Percentiles rank a stretch among this genome's conserved stretches.
phyloP scores from a whole-genome alignment of 2,113 vertebrate species.

The Solea senegalensis region DNA sequence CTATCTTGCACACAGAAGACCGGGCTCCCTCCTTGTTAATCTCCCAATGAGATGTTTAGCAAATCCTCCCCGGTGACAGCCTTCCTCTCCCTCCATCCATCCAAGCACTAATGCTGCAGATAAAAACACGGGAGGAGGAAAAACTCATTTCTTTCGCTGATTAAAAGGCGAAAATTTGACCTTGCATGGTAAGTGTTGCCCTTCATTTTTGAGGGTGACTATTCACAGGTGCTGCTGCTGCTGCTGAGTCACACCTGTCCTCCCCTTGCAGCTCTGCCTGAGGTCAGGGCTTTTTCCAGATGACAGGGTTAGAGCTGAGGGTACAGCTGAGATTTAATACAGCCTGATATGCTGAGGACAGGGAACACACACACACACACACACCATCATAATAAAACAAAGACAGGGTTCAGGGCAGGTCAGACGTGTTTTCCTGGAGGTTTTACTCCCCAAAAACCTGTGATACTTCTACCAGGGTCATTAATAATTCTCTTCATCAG shows the following conservation, averaged over 20 bases:
- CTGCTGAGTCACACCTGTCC: constrained; percentile 75
- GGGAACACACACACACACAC: constrained; percentile 41
- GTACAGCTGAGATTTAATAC: constrained; percentile 64
- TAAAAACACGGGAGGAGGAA: constrained; percentile 16
- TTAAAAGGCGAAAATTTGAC: not conserved
- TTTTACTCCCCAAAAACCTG: too few relatives aligned
- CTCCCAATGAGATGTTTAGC: constrained; percentile 70
- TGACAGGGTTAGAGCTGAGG: constrained; percentile 56
- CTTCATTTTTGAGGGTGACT: constrained; percentile 36
- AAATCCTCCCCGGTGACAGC: constrained; percentile 68
- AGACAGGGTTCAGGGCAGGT: constrained; percentile 2
- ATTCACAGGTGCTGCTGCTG: constrained; percentile 35
- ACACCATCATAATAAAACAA: not conserved
- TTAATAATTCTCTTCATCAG: too few relatives aligned
- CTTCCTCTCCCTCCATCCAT: constrained; percentile 15
- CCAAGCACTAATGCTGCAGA: not conserved
- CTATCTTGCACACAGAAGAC: constrained; percentile 31
- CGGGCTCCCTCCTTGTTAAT: constrained; percentile 61
- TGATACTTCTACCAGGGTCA: too few relatives aligned
- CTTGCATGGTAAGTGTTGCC: not conserved
- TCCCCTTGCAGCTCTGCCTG: not conserved
- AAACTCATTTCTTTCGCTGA: not conserved
- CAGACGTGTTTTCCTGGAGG: too few relatives aligned
- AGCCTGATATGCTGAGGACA: constrained; percentile 60
- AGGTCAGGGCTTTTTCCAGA: constrained; percentile 58